Base-by-base conservation (phyloP, 1,140 invertebrate species). In the Anoplolepis gracilipes region DNA sequence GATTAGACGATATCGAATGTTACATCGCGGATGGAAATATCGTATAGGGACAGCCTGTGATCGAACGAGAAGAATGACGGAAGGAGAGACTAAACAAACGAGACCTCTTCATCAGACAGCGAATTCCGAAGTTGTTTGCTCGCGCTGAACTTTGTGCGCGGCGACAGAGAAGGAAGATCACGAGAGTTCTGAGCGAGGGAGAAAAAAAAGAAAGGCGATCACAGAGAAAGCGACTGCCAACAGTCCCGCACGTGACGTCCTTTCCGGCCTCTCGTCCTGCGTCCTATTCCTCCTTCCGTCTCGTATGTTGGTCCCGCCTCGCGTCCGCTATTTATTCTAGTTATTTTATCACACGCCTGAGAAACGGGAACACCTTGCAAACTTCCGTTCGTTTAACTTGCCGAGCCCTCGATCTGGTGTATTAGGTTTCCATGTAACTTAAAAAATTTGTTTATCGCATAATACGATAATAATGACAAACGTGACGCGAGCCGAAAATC, bases 341-440 rank as follows among this genome's bases (percentile, higher is more conserved):
- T 94, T 94, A 94, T 94, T 94, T 94, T 93, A 94, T 94, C 92
- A 93, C 93, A 92, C 92, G 93, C 85, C 85, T 86, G 90, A 92
- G 88, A 92, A 92, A 92, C 91, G 85, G 87, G 91, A 91, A 92
- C 90, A 92, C 90, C 90, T 93, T 87, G 90, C 90, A 93, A 93
- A 94, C 93, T 92, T 94, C 90, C 92, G 91, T 72, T 69, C 75
- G 59, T 62, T 84, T 86, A 76, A 36, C 62, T 55, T 62, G 1
- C 53, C 53, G 19, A 42, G 39, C 16, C 49, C 69, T 85, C 75
- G 62, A 78, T 81, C 62, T 46, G 22, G 13, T 55, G 19, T 57
- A 25, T 84, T 76, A 64, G 61, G n/a, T 64, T 78, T 53, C 59
- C 61, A 70, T 70, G 59, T 5, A 61, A n/a, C 13, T 59, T 11